Base-by-base conservation (phyloP, 2,113 vertebrate genomes). In the Ancistrus triradiatus region DNA sequence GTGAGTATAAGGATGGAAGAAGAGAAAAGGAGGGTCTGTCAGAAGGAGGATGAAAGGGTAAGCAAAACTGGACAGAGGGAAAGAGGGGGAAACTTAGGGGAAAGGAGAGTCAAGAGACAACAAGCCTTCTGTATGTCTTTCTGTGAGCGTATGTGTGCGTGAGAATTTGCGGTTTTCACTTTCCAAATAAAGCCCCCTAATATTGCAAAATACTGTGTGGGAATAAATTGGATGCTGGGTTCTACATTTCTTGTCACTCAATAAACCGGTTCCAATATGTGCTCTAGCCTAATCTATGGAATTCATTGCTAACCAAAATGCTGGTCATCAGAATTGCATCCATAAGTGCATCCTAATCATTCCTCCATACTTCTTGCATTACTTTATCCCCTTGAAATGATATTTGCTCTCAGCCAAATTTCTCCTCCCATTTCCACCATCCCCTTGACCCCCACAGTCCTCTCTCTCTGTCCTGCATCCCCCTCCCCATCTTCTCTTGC, bases 401-500 rank as follows among this genome's bases (percentile, higher is more conserved):
- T 1, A 6, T 22, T 27, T 43, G 6, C 43, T 31, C 43, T 4
- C 59, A 43, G 68, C 67, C 42, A n/a, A 1, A 35, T 46, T 55
- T 38, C 19, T 7, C 31, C 1, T 15, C 11, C 33, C 25, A 21
- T 40, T 38, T 17, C 21, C 7, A 27, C 27, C 7, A 25, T 63
- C 65, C 10, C 11, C 44, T 22, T 28, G 21, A 15, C 24, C 64
- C 14, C 10, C 59, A 28, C 13, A 7, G 31, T 27, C 18, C 70
- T 66, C 13, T 22, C 47, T 21, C 21, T 4, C 18, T 27, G n/a
- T n/a, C 24, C 70, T 66, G 40, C 49, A 64, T 58, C 60, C 76
- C 44, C 66, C 52, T 67, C 63, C 47, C 69, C 56, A 57, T 72
- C 68, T 77, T 76, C 76, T 81, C 78, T 22, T 43, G 55, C 55